Conservation (phyloP, 2,888 invertebrate genomes). For the Trissolcus japonicus region DNA sequence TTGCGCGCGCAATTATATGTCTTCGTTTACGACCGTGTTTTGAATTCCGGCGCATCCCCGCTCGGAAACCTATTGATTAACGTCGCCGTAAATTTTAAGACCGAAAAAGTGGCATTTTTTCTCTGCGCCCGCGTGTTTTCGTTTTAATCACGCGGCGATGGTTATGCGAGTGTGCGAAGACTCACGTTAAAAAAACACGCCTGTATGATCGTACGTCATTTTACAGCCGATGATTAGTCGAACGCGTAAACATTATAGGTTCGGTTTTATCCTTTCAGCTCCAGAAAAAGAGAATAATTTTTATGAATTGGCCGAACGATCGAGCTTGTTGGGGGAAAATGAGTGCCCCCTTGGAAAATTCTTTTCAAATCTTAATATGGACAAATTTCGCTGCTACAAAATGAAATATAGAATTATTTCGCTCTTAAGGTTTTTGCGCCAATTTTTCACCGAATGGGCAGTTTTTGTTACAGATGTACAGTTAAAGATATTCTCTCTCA, state of each 20-base stretch:
- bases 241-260: constrained; percentile 27
- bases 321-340: too few relatives aligned
- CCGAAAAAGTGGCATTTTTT: constrained; percentile 30
- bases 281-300: constrained; percentile 2
- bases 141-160: constrained; percentile 27
- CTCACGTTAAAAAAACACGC: neutral
- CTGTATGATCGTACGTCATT: constrained; percentile 28
- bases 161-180: neutral
- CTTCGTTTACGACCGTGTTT: constrained; percentile 23
- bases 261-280: constrained; percentile 24
- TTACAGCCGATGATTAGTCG: constrained; percentile 43
- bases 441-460: too few relatives aligned
- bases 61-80: constrained; percentile 13
- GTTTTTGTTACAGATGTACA: too few relatives aligned
- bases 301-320: constrained; percentile 9
- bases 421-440: too few relatives aligned
- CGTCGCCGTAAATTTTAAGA: constrained; percentile 31
- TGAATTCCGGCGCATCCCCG: constrained; percentile 24
- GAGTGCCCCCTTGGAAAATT: too few relatives aligned
- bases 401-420: too few relatives aligned
- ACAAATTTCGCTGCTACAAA: too few relatives aligned
- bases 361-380: too few relatives aligned
- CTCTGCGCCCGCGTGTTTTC: constrained; percentile 10
- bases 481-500: too few relatives aligned
- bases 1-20: constrained; percentile 22